phyloP scores from a whole-genome alignment of 2,797 vertebrate species.

The Danionella dracula region DNA sequence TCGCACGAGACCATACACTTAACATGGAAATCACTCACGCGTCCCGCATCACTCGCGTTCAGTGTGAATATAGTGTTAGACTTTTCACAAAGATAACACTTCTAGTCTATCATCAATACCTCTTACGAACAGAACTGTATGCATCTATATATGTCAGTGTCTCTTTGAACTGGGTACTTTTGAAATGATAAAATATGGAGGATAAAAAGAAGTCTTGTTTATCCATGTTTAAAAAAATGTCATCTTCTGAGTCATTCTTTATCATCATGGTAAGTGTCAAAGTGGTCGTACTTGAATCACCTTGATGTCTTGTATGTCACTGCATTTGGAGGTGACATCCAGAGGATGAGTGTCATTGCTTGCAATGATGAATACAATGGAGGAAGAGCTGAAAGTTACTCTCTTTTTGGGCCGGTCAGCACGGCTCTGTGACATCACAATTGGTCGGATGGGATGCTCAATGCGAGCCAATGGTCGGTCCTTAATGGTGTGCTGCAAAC shows the following conservation, averaged over 20 bases:
- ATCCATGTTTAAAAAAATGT: no score
- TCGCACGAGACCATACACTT: no score
- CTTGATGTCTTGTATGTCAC: slow-evolving; percentile 59
- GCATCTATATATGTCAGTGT: no score
- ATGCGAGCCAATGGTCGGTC: slow-evolving; percentile 63
- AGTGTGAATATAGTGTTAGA: no score
- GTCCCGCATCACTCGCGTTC: no score
- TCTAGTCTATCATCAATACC: no score
- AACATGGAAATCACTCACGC: no score
- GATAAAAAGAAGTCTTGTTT: no score
- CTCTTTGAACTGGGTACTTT: no score
- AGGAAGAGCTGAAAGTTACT: slow-evolving; percentile 90
- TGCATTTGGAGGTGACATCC: slow-evolving; percentile 60
- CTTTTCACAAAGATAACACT: no score
- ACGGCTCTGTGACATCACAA: slow-evolving; percentile 73
- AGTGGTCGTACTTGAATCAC: slow-evolving; percentile 82
- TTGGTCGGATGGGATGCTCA: slow-evolving; percentile 74
- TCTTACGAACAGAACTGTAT: no score
- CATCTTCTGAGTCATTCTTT: neutral
- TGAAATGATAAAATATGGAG: no score
- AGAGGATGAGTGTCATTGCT: slow-evolving; percentile 72
- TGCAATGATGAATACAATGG: slow-evolving; percentile 89
- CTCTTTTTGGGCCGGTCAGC: slow-evolving; percentile 82
- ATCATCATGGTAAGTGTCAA: slow-evolving; percentile 47
- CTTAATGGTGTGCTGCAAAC: slow-evolving; percentile 69